A percentile compares a stretch with the other conserved stretches of the same genome.
phyloP scores from a whole-genome alignment of 53 echinoderm and acorn worm species.

The Actinopyga echinites region DNA sequence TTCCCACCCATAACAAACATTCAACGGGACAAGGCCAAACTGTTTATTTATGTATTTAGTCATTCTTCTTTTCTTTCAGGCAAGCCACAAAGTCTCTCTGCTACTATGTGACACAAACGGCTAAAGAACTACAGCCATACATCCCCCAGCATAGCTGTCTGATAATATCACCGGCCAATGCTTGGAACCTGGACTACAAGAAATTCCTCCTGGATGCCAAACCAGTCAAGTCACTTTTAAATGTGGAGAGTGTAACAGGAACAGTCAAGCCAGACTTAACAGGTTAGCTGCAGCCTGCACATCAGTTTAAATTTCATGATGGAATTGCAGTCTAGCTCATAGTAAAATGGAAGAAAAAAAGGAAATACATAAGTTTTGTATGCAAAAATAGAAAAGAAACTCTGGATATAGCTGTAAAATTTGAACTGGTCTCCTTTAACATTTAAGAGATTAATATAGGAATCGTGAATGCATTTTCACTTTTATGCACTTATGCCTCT shows the following conservation, averaged over 20 bases:
- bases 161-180: constrained; percentile 87
- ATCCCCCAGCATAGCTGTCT: constrained; percentile 91
- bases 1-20: too few relatives aligned
- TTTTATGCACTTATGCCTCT: too few relatives aligned
- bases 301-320: background rate
- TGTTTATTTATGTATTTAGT: too few relatives aligned
- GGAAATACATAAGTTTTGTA: too few relatives aligned
- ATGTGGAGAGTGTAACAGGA: constrained; percentile 33
- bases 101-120: constrained; percentile 74
- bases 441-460: too few relatives aligned
- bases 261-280: constrained; percentile 37
- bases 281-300: background rate
- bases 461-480: too few relatives aligned
- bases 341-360: too few relatives aligned
- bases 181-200: constrained; percentile 68
- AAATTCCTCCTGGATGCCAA: constrained; percentile 72
- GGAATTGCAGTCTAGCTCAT: too few relatives aligned
- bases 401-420: too few relatives aligned
- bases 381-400: too few relatives aligned
- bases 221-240: constrained; percentile 76
- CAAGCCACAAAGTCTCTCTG: constrained; percentile 75
- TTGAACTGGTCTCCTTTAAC: too few relatives aligned
- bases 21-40: too few relatives aligned
- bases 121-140: constrained; percentile 48
- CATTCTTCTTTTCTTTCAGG: constrained; percentile 41